Conservation (phyloP, 2,797 vertebrate genomes). For the Mormyrus proboscirostris region DNA sequence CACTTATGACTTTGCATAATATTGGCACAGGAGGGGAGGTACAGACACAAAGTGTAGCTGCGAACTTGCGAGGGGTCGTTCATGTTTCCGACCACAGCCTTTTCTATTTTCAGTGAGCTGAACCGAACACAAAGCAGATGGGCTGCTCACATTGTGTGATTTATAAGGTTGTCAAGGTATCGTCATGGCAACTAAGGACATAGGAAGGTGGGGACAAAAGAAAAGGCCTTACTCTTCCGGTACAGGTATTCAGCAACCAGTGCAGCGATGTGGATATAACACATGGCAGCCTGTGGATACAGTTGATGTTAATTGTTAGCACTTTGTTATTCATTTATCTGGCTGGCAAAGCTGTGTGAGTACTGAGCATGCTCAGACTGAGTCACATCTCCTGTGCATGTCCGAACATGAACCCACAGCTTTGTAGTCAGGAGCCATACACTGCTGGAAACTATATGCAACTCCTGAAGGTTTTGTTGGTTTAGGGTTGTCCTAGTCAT, state of each 20-base stretch:
- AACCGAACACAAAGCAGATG: not conserved
- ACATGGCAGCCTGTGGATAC: conserved; percentile 87
- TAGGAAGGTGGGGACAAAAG: conserved; percentile 13
- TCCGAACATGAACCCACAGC: not conserved
- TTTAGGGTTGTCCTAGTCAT: not conserved
- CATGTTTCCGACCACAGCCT: not conserved
- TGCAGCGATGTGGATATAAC: conserved; percentile 85
- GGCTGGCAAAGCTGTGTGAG: not conserved
- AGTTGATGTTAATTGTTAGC: conserved; percentile 8
- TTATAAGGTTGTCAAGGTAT: not conserved
- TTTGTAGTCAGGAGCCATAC: not conserved
- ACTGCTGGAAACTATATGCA: not conserved
- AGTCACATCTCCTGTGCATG: not conserved
- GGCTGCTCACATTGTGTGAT: not conserved
- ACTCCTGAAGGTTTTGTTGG: not conserved
- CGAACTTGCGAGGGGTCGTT: not conserved
- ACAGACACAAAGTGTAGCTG: not conserved
- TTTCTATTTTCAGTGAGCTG: not conserved
- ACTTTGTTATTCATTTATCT: not conserved
- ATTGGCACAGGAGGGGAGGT: not conserved
- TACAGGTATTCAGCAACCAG: conserved; percentile 90
- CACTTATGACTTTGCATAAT: not conserved
- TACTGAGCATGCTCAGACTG: not conserved
- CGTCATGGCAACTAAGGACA: not conserved
- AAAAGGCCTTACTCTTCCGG: conserved; percentile 82